Evolutionary conservation across 2,113 vertebrate genomes (phyloP).

Genomic region (Heloderma charlesbogerti): DNA sequence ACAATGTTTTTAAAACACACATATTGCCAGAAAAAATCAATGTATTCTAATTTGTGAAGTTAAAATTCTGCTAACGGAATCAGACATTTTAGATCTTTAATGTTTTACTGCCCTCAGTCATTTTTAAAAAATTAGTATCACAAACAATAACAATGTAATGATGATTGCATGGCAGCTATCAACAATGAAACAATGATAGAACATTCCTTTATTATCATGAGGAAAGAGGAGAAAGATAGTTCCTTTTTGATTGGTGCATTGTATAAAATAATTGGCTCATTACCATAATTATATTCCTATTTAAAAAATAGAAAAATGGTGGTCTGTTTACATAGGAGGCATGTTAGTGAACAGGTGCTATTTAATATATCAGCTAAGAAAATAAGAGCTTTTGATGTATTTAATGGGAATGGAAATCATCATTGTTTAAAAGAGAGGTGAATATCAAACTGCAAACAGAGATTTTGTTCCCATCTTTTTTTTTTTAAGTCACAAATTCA

Average conservation of each 20-base stretch:
- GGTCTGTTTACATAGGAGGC: background rate
- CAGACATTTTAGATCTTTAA: background rate
- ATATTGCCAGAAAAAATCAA: background rate
- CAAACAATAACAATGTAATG: conserved; percentile 39
- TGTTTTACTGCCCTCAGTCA: background rate
- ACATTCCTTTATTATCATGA: conserved; percentile 49
- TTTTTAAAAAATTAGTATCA: conserved; percentile 36
- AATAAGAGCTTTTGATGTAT: conserved; percentile 18
- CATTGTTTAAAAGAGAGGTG: conserved; percentile 30
- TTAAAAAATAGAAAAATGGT: conserved; percentile 49
- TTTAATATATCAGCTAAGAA: conserved; percentile 31
- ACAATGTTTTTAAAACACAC: background rate
- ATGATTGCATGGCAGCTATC: background rate
- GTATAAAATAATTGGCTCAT: conserved; percentile 54
- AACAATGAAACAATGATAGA: conserved; percentile 41
- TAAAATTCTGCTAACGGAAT: background rate
- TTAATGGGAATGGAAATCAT: conserved; percentile 1
- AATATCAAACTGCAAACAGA: conserved; percentile 37
- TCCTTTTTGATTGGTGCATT: conserved; percentile 34
- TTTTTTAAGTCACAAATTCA: background rate
- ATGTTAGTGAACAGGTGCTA: conserved; percentile 27
- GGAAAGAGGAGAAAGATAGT: conserved; percentile 10
- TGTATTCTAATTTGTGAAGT: background rate
- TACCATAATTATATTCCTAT: conserved; percentile 53
- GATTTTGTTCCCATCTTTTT: background rate